phyloP scores from a whole-genome alignment of 2,113 vertebrate genomes.

The Fulmarus glacialis region DNA sequence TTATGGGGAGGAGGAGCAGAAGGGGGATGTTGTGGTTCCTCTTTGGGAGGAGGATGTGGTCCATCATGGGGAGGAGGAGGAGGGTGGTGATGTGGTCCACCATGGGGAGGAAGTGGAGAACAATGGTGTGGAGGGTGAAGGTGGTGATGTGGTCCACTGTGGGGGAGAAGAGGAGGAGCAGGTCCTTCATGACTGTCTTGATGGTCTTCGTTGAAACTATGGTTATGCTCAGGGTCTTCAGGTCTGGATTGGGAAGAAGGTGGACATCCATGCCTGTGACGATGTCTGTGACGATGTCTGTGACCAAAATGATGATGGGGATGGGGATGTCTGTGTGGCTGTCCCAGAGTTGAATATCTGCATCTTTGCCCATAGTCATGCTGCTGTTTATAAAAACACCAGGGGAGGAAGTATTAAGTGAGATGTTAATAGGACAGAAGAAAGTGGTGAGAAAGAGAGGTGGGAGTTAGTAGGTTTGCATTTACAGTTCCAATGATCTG shows the following conservation, averaged over 20 bases:
- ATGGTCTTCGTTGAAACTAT: background rate
- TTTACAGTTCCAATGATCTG: background rate
- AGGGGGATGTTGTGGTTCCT: background rate
- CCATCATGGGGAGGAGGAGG: background rate
- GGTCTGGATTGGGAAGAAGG: background rate
- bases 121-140: background rate
- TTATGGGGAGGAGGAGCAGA: background rate
- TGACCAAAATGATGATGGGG: background rate
- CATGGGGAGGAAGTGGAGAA: background rate
- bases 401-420: background rate
- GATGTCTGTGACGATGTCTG: background rate
- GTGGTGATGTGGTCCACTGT: background rate
- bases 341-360: background rate
- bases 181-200: background rate
- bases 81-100: background rate
- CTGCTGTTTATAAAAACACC: background rate
- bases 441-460: background rate
- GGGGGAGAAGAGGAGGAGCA: background rate
- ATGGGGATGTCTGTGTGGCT: background rate
- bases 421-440: background rate
- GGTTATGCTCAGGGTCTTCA: background rate
- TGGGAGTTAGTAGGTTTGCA: background rate
- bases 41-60: background rate
- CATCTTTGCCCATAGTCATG: background rate
- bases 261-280: background rate